Percentiles rank a stretch among this genome's conserved stretches.
Evolutionary conservation across 1,140 invertebrate genomes (phyloP).

Genomic region (honey bee (Apis mellifera)): Amel_HAv3.1 CM009938.2:2470501-2471000

Average conservation of each 20-base stretch:
- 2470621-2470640: background rate
- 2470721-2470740: too few species aligned
- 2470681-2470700: background rate
- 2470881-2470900: background rate
- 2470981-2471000: too few species aligned
- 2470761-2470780: too few species aligned
- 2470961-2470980: too few species aligned
- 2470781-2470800: too few species aligned
- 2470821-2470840: too few species aligned
- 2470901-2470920: too few species aligned
- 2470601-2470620: background rate
- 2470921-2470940: too few species aligned
- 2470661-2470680: background rate
- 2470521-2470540: conserved; percentile 47
- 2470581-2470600: background rate
- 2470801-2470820: too few species aligned
- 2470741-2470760: too few species aligned
- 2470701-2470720: background rate
- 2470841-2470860: too few species aligned
- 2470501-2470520: conserved; percentile 45
- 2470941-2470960: too few species aligned
- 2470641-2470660: background rate
- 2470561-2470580: background rate
- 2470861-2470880: background rate
- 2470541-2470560: background rate